Conservation (phyloP, 2,113 vertebrate genomes). For the Lepus europaeus region DNA sequence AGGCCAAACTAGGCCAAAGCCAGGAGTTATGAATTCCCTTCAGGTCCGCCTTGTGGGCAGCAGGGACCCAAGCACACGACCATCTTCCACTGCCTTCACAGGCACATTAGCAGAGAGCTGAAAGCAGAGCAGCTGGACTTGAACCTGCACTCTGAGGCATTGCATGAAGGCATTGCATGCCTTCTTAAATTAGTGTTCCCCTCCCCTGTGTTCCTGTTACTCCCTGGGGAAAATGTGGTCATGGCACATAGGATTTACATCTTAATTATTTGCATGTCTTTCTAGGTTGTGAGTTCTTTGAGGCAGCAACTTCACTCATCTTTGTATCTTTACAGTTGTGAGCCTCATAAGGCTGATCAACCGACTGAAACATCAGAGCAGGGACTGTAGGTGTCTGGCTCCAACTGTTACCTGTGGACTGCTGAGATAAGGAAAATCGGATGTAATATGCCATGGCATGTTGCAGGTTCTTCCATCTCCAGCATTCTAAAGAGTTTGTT, state of each 20-base stretch:
- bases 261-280: background rate
- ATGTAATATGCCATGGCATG: background rate
- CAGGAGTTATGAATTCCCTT: too few species aligned
- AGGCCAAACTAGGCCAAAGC: too few species aligned
- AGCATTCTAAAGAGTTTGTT: conserved; percentile 26
- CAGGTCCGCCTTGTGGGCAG: too few species aligned
- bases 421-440: background rate
- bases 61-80: too few species aligned
- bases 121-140: too few species aligned
- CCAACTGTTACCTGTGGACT: background rate
- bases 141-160: too few species aligned
- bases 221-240: background rate
- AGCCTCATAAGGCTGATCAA: background rate
- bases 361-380: background rate
- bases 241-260: background rate
- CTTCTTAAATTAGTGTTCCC: background rate
- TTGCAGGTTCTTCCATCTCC: conserved; percentile 12
- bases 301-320: background rate
- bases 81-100: too few species aligned
- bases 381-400: background rate
- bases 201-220: background rate
- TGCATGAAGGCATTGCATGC: too few species aligned
- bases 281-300: conserved; percentile 32
- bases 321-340: background rate
- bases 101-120: too few species aligned